Evolutionary conservation across 2,888 invertebrate species (phyloP), one percentile per base, ranked within the genome.

Genomic region (Mythimna vitellina): DNA sequence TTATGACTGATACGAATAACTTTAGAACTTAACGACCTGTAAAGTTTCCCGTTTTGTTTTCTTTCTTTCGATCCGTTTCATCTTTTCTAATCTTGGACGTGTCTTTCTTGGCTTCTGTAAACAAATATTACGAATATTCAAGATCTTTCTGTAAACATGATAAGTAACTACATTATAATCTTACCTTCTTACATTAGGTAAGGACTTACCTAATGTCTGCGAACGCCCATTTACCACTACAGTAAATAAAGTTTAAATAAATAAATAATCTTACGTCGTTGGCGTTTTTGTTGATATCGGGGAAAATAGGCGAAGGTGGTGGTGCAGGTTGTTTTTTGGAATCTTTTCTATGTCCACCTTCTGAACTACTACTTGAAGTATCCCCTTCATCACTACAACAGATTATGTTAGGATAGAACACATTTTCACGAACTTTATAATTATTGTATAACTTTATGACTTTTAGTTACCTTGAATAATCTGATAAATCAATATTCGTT

Each of bases 401-500:
- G 42, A 64, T 61, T 29, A 54, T 56, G 5, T 67, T 25, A 64
- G 3, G 12, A 65, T 32, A 61, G 2, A 25, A 65, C 1, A 60
- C n/a, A 70, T 42, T 32, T n/a, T 56, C 4, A 38, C 2, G 3
- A 17, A 29, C 25, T 7, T 38, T 20, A 6, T 51, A 14, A 35
- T 3, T 3, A 32, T 32, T 22, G 35, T n/a, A 38, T 62, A n/a
- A 20, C 56, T 20, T 70, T 42, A 51, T 56, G n/a, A 0, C 7
- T 9, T 20, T 14, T 32, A 54, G 6, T 58, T 61, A 98, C 98
- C 98, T 98, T 12, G 98, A 98, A 91, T 98, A 98, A 94, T 99
- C 98, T 38, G 98, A 98, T 42, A 99, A 94, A 76, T 97, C 97
- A 83, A 99, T 98, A 91, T 98, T 98, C 4, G 98, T 97, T 20